Base-by-base conservation (phyloP, 2,797 vertebrate genomes). In the Takifugu ocellatus region DNA sequence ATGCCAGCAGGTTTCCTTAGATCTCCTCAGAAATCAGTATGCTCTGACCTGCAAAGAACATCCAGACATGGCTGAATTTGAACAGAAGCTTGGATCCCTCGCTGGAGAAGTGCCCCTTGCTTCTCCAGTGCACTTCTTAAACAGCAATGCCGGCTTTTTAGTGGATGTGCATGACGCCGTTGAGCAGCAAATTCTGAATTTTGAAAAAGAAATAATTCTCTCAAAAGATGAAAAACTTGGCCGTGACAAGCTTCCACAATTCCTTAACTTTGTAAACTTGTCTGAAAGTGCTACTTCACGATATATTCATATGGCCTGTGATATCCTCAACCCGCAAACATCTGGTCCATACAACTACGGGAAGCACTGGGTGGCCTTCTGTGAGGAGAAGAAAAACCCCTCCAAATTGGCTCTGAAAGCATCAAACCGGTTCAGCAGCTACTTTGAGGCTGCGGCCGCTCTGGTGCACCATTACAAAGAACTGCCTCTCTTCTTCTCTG, bases 361-460 rank as follows among this genome's bases (percentile, higher is more conserved):
- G 21, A 89, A 77, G 14, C 79, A 91, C 77, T 93, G 92, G 92
- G 55, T 89, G 6, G 89, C 89, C 9, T 93, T 92, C 78, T 93
- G 92, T 25, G 49, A 88, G 0, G 90, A 90, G 49, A 92, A 88
- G 74, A 66, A 58, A 2, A 92, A 91, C 57, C 84, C 84, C 1
- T 91, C 92, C n/a, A 83, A 24, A 49, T 60, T 93, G 0, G 25
- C 66, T 0, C 47, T 74, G 2, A 78, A 79, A 43, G 53, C 53
- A 3, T 85, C 88, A 1, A 90, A 91, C 43, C 62, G 56, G 2
- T 83, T 91, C 56, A 83, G 66, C 54, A 82, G 75, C 75, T 92
- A 88, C 74, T 91, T 90, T 29, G 85, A 91, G 54, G 82, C 85
- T 4, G 89, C 91, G 1, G 90, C 92, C 0, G 90, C 85, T 16